phyloP scores from a whole-genome alignment of 2,113 vertebrate species.

The Origma solitaria region DNA sequence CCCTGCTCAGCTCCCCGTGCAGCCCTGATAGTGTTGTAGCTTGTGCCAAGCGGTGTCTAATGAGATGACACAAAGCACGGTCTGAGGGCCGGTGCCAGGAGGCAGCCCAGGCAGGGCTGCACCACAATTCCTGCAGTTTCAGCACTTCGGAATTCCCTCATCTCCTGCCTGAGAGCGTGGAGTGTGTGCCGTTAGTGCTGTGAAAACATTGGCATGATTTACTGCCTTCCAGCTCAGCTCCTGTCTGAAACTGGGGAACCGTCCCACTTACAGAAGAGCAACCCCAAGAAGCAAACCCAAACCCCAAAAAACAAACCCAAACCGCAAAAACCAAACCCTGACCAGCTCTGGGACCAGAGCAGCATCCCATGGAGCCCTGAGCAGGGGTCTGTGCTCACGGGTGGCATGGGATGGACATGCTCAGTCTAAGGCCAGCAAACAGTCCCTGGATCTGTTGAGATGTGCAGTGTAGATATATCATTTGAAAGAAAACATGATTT shows the following conservation, averaged over 20 bases:
- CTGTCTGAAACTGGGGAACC: accelerated
- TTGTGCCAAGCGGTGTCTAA: background rate
- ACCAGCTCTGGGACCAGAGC: background rate
- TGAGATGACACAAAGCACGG: background rate
- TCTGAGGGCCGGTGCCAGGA: background rate
- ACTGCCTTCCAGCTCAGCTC: background rate
- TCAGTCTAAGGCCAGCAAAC: background rate
- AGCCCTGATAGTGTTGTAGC: background rate
- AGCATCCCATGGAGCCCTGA: accelerated
- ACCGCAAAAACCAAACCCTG: too few relatives aligned
- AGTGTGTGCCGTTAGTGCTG: background rate
- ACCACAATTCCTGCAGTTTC: background rate
- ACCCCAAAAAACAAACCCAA: too few relatives aligned
- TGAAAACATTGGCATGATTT: background rate
- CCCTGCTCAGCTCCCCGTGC: background rate
- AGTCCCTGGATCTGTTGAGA: background rate
- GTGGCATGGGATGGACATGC: accelerated
- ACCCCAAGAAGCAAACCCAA: too few relatives aligned
- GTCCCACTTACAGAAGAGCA: background rate
- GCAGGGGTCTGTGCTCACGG: background rate
- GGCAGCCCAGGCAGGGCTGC: background rate
- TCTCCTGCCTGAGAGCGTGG: background rate
- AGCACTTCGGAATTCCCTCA: background rate
- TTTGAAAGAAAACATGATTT: background rate
- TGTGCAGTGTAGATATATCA: background rate